Percentiles rank a stretch among this genome's conserved stretches.
Conservation (phyloP, 2,888 invertebrate genomes). For the Onchidella celtica region DNA sequence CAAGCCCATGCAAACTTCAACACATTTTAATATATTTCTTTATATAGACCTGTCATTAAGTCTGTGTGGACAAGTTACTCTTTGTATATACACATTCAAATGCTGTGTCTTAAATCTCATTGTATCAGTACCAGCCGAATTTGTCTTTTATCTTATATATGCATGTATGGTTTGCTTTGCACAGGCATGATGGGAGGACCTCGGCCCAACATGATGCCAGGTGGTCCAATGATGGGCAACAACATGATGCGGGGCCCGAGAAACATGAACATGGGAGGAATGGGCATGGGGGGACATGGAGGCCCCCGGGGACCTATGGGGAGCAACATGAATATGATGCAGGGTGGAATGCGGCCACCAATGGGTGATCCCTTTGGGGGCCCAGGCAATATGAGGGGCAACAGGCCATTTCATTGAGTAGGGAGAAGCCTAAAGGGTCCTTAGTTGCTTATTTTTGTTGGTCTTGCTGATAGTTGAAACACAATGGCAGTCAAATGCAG, state of each 20-base stretch:
- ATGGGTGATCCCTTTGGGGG: slow-evolving; percentile 34
- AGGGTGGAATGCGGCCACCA: slow-evolving; percentile 40
- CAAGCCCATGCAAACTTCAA: no score
- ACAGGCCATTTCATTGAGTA: slow-evolving; percentile 40
- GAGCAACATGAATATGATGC: slow-evolving; percentile 31
- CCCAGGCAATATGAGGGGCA: slow-evolving; percentile 34
- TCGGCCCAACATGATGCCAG: slow-evolving; percentile 36
- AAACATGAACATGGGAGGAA: slow-evolving; percentile 40
- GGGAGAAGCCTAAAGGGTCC: slow-evolving; percentile 30
- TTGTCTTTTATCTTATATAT: no score
- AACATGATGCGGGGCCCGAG: slow-evolving; percentile 41
- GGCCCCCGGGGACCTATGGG: slow-evolving; percentile 13
- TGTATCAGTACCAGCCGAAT: no score
- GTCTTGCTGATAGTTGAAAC: background rate
- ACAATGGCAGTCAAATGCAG: no score
- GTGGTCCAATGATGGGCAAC: slow-evolving; percentile 37
- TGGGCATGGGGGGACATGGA: slow-evolving; percentile 23
- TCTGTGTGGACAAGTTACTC: no score
- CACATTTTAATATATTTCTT: no score
- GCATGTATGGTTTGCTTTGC: no score
- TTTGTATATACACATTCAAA: no score
- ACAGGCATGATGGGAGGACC: slow-evolving; percentile 51
- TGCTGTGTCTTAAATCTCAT: no score
- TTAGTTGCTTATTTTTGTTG: no score
- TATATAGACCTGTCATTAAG: no score